Evolutionary conservation across 1,140 invertebrate species (phyloP), one percentile per base, ranked within the genome.

Genomic region (Pseudomyrmex pallidus): DNA sequence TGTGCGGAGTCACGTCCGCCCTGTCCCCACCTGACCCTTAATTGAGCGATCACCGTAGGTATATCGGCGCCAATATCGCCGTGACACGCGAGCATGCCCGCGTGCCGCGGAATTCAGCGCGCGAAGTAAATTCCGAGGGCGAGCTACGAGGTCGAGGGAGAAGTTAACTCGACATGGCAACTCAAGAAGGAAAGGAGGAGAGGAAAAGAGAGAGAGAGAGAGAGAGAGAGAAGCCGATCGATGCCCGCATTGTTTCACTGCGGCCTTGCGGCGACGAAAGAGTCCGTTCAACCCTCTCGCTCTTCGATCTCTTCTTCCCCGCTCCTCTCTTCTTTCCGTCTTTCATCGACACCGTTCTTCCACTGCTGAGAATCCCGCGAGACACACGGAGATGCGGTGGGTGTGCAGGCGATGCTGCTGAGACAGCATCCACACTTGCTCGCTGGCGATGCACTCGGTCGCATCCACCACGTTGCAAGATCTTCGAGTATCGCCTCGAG

Each of bases 391-490:
- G 76, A 10, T 12, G 48, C 73, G 15, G 63, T 62, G 72, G 70
- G 80, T 44, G 72, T 52, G 67, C 77, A 48, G 66, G 52, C 48
- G 56, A 80, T 61, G 83, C 76, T 85, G 87, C 87, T 88, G 87
- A 88, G 72, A 20, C 77, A 85, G 87, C 86, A 88, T 64, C 83
- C 61, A 66, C 86, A 54, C 54, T 82, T 48, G 46, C 72, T 61
- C 50, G 63, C 59, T 56, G 54, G n/a, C 74, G 59, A 17, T 57
- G 63, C 82, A 72, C 54, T 68, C 62, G 68, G 63, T 57, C 74
- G 17, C 85, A 90, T 90, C 85, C 83, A 90, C 87, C 87, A 90
- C 89, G 84, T 90, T 89, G 90, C 90, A 89, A 35, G 84, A 90
- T 91, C 85, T 73, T 91, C 83, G 84, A 91, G 89, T 86, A 83